Conservation (phyloP, 2,113 vertebrate genomes). For the Podarcis muralis region DNA sequence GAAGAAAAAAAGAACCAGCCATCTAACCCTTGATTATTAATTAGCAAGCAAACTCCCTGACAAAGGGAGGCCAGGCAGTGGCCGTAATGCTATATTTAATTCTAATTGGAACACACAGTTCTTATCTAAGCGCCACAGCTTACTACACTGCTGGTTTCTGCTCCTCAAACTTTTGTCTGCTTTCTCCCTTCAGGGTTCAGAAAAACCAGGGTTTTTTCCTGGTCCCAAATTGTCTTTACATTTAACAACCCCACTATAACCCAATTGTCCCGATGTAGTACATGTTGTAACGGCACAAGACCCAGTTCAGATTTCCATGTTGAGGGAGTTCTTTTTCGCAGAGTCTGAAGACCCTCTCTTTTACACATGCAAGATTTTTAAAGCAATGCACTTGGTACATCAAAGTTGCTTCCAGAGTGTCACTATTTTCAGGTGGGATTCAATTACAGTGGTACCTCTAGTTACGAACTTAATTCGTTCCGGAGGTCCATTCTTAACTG, state of each 20-base stretch:
- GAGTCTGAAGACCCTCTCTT: background rate
- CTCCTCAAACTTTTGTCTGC: constrained; percentile 47
- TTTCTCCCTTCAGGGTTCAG: constrained; percentile 31
- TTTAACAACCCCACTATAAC: constrained; percentile 65
- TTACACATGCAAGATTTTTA: background rate
- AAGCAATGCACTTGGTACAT: background rate
- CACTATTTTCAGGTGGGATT: too few species aligned
- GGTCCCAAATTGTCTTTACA: constrained; percentile 20
- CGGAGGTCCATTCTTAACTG: too few species aligned
- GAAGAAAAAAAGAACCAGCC: background rate
- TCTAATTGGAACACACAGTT: constrained; percentile 69
- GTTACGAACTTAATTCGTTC: too few species aligned
- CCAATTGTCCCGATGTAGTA: constrained; percentile 50
- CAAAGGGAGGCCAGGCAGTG: background rate
- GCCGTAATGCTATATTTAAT: background rate
- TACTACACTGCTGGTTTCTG: constrained; percentile 45
- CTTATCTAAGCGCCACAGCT: constrained; percentile 70
- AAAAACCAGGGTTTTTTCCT: too few species aligned
- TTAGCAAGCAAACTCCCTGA: background rate
- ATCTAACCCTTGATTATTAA: background rate
- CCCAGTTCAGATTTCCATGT: too few species aligned
- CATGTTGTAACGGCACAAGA: constrained; percentile 19
- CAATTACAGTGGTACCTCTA: too few species aligned
- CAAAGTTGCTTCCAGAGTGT: too few species aligned
- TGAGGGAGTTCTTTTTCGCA: background rate